Conservation (phyloP, 1,140 invertebrate genomes). For the Cyclina sinensis region DNA sequence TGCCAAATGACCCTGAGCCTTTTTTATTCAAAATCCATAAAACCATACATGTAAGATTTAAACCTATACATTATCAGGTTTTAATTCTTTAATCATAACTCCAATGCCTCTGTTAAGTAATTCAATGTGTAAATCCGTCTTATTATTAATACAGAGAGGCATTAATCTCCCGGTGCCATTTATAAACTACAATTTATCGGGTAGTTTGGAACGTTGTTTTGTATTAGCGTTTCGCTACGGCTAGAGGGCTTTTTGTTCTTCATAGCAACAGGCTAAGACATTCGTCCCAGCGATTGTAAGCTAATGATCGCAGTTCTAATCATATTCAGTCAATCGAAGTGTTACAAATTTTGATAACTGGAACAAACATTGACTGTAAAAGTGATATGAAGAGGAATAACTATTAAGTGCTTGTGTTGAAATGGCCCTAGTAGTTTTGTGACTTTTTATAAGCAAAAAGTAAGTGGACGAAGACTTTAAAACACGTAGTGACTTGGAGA, state of each 20-base stretch:
- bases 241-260: slow-evolving; percentile 21
- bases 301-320: slow-evolving; percentile 30
- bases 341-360: slow-evolving; percentile 46
- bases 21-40: not conserved
- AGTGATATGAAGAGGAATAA: slow-evolving; percentile 23
- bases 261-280: slow-evolving; percentile 51
- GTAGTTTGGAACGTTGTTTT: slow-evolving; percentile 42
- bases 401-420: slow-evolving; percentile 3
- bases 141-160: slow-evolving; percentile 22
- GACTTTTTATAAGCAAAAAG: not conserved
- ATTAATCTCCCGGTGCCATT: slow-evolving; percentile 56
- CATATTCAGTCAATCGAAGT: slow-evolving; percentile 15
- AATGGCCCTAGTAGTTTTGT: slow-evolving; percentile 12
- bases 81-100: slow-evolving; percentile 25
- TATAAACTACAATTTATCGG: slow-evolving; percentile 24
- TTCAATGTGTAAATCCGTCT: slow-evolving; percentile 48
- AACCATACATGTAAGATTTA: not conserved
- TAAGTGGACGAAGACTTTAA: not conserved
- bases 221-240: slow-evolving; percentile 39
- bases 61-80: not conserved
- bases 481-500: slow-evolving; percentile 27
- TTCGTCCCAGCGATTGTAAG: slow-evolving; percentile 10
- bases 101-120: slow-evolving; percentile 20
- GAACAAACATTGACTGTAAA: slow-evolving; percentile 46
- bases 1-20: not conserved